Percentiles rank a stretch among this genome's conserved stretches.
phyloP scores from a whole-genome alignment of 2,888 invertebrate genomes.

The Rhingia campestris region DNA sequence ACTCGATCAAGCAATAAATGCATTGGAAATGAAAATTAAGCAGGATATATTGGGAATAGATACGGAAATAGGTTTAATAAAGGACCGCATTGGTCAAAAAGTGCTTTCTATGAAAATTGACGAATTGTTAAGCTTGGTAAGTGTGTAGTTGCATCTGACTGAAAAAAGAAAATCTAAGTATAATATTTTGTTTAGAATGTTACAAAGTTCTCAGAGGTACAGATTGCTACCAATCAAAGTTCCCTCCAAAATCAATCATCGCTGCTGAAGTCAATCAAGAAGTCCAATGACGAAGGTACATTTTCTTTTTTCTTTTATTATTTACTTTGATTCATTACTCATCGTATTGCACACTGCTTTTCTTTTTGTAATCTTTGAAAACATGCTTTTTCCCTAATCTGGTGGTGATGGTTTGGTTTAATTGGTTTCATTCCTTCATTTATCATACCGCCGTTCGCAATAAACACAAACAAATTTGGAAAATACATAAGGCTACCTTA shows the following conservation, averaged over 20 bases:
- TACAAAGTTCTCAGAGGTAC: conserved; percentile 47
- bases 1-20: conserved; percentile 77
- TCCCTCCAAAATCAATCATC: conserved; percentile 57
- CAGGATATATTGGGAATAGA: conserved; percentile 55
- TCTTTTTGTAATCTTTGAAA: conserved; percentile 19
- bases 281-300: conserved; percentile 69
- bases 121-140: conserved; percentile 78
- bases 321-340: conserved; percentile 14
- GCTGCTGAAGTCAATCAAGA: conserved; percentile 47
- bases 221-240: conserved; percentile 12
- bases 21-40: conserved; percentile 76
- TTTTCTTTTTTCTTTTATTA: not conserved
- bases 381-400: conserved; percentile 43
- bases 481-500: conserved; percentile 81
- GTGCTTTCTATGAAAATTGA: conserved; percentile 78
- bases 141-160: not conserved
- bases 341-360: conserved; percentile 40
- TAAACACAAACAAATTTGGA: conserved; percentile 27
- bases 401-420: conserved; percentile 65
- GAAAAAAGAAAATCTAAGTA: not conserved
- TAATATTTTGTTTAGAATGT: conserved; percentile 42
- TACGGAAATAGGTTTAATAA: conserved; percentile 47
- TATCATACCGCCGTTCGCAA: conserved; percentile 25
- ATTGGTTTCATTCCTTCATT: conserved; percentile 48
- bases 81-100: conserved; percentile 70